Evolutionary conservation across 1,140 invertebrate species (phyloP).

Genomic region (Paraescarpia echinospica): DNA sequence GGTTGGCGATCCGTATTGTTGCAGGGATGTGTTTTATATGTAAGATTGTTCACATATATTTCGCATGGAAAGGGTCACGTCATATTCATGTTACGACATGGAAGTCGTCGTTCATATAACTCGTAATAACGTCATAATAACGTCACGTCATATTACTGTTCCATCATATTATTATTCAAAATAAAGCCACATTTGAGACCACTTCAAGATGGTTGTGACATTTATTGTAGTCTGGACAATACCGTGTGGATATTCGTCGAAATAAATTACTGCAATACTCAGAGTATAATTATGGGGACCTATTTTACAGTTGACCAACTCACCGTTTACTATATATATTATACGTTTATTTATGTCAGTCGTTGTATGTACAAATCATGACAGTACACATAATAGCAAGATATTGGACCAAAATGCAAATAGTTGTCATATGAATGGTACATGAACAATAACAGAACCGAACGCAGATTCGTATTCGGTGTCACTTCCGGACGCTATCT

Average conservation of each 20-base stretch:
- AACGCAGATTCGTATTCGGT: slow-evolving; percentile 14
- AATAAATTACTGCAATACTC: no score
- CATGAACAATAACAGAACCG: background rate
- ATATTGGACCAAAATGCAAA: background rate
- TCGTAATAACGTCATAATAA: background rate
- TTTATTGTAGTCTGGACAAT: no score
- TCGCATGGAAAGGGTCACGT: background rate
- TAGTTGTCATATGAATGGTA: background rate
- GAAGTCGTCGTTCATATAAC: no score
- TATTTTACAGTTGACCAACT: no score
- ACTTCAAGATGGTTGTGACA: no score
- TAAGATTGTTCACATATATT: background rate
- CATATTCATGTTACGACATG: no score
- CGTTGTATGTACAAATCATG: no score
- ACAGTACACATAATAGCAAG: background rate
- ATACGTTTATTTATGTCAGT: no score
- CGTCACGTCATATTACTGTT: background rate
- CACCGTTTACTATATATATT: no score
- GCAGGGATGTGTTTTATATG: background rate
- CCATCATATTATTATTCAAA: background rate
- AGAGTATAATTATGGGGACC: no score
- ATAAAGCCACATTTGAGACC: no score
- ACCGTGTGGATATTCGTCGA: no score
- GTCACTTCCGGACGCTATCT: background rate
- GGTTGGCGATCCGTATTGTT: background rate